Base-by-base conservation (phyloP, 30 jellyfish, hydroid and myxozoan species). In the Turritopsis rubra region DNA sequence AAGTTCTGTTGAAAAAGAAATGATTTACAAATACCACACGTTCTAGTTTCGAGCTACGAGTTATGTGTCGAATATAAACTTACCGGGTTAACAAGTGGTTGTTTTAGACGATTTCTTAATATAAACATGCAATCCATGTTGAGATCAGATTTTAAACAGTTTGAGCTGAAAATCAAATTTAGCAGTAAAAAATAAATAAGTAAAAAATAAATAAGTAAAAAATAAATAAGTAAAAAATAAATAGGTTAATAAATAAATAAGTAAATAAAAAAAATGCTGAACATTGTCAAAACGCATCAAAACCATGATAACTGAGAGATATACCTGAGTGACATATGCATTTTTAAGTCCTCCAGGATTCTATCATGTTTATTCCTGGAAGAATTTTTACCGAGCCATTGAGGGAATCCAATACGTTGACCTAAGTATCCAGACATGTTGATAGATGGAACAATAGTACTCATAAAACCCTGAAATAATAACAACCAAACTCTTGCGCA, bases 381-480 rank as follows among this genome's bases (percentile, higher is more conserved):
- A 23, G 99, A 95, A 68, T 95, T 95, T 71, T 89, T 95, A 21
- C 99, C 99, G 1, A 95, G 92, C 99, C 99, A 95, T 84, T 85
- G 96, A 0, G 99, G 99, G 88, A 95, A 95, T 23, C 87, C 95
- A 22, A 95, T 95, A 71, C 95, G 73, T 54, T 85, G 95, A 7
- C 90, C 83, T 60, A 95, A 66, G 31, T 89, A 91, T 28, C 99
- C 99, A 1, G 94, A 82, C 97, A 89, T 87, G 70, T 81, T 73
- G 52, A 83, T 93, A 52, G 97, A 88, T 28, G 99, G 98, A 66
- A 84, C 84, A 71, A 95, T 97, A 66, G 95, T 81, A 7, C 97
- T 89, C 65, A 54, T 89, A 54, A 95, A 81, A 8, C 96, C 99
- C 99, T 94, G 92, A 41, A 41, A 41, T 5, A 13, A 41, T 3